These are phyloP conservation scores for Antigone vipio DNA, from an alignment of 2,113 vertebrate genomes.

Conservation along the genomic window DNA sequence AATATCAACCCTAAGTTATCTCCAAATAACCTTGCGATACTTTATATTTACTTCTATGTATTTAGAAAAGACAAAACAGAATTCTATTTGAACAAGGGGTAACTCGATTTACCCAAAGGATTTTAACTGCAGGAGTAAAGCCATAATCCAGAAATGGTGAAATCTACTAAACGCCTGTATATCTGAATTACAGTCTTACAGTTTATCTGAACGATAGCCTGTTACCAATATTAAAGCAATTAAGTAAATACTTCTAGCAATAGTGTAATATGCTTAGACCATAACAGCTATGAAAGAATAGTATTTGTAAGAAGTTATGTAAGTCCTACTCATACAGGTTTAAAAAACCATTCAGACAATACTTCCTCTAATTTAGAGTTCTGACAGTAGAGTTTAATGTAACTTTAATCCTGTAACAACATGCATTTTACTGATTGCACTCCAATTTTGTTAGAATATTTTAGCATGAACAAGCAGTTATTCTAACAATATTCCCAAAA, in stretches of 20 bases:
- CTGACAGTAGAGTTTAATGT: background rate
- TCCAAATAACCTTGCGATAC: background rate
- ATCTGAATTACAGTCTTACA: background rate
- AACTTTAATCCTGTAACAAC: background rate
- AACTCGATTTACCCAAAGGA: background rate
- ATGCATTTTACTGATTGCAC: background rate
- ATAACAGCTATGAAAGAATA: background rate
- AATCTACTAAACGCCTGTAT: background rate
- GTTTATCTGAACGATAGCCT: background rate
- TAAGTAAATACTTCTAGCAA: background rate
- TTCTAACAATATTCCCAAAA: background rate
- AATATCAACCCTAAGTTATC: background rate
- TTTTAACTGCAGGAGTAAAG: background rate
- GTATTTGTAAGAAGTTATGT: background rate
- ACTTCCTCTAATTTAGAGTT: background rate
- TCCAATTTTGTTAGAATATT: background rate
- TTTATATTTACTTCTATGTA: background rate
- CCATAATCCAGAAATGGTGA: background rate
- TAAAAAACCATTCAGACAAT: background rate
- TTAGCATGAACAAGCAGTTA: background rate
- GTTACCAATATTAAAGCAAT: background rate
- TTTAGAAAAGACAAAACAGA: background rate
- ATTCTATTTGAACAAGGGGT: background rate
- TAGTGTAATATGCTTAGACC: background rate
- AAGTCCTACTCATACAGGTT: background rate